Evolutionary conservation across 2,888 invertebrate genomes (phyloP), one percentile per base, ranked within the genome.

Genomic region (Pseudococcus viburni): DNA sequence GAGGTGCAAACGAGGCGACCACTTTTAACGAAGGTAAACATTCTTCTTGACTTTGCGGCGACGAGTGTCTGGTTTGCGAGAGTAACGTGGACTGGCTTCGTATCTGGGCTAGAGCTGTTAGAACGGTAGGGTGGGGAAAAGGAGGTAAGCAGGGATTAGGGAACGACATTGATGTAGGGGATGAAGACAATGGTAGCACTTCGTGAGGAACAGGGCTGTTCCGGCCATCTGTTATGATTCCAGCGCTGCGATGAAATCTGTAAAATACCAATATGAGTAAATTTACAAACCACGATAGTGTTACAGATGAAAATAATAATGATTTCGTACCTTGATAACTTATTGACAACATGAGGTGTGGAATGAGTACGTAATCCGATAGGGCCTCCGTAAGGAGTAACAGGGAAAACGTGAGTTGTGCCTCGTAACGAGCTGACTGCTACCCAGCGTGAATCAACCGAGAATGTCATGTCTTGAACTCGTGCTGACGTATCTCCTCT

Each of bases 381-480:
- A 88, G 95, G 94, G 86, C 99, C 98, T 90, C 99, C 99, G 92
- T 99, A 99, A 22, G 99, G 97, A 19, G 97, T 97, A 85, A 99
- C 94, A 12, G 99, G 98, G 93, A 99, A 99, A 90, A 99, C 96
- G 92, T 99, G 99, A 48, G 98, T 98, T 0, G 99, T 99, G 89
- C 99, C 99, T 89, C 98, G 95, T 88, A 98, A 94, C 0, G 99
- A 98, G 68, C 97, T 97, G 7, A 99, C 95, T 1, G 98, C 96
- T n/a, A 97, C 95, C 99, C 99, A 99, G 88, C 99, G 95, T 46
- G 96, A 96, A 93, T 99, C 99, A 89, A 95, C 93, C 0, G 98
- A 97, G 91, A 99, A 97, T 86, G 96, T 94, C 92, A 98, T 96
- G 91, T 98, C 97, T 93, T 96, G 93, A n/a, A 94, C 90, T 83